Percentiles rank a stretch among this genome's conserved stretches.
Conservation (phyloP, 2,113 vertebrate genomes). For the Choloepus hoffmanni region DNA sequence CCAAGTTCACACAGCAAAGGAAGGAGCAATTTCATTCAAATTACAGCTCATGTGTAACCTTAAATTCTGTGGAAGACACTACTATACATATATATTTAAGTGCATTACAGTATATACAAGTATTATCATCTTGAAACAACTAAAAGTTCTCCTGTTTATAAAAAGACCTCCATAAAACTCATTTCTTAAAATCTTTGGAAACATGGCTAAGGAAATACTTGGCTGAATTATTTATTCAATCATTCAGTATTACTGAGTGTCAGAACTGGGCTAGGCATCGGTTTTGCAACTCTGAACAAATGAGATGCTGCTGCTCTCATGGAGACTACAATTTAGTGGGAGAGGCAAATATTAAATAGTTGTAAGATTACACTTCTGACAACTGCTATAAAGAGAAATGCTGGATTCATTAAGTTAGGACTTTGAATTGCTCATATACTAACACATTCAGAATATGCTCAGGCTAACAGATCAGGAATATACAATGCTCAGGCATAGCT, state of each 20-base stretch:
- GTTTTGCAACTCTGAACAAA: neutral
- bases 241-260: neutral
- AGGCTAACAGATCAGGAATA: neutral
- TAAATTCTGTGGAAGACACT: neutral
- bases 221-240: neutral
- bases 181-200: constrained; percentile 8
- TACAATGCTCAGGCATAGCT: neutral
- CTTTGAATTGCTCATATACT: neutral
- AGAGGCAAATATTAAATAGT: neutral
- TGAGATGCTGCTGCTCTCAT: neutral
- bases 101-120: neutral
- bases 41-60: neutral
- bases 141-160: neutral
- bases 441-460: neutral
- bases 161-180: neutral
- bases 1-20: neutral
- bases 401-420: neutral
- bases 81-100: neutral
- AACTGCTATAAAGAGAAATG: neutral
- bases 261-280: neutral
- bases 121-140: neutral
- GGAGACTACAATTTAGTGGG: neutral
- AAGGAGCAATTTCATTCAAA: neutral
- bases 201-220: neutral
- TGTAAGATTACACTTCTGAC: neutral